phyloP scores from a whole-genome alignment of 35 echinoderm and acorn worm species.

The Lytechinus variegatus region DNA sequence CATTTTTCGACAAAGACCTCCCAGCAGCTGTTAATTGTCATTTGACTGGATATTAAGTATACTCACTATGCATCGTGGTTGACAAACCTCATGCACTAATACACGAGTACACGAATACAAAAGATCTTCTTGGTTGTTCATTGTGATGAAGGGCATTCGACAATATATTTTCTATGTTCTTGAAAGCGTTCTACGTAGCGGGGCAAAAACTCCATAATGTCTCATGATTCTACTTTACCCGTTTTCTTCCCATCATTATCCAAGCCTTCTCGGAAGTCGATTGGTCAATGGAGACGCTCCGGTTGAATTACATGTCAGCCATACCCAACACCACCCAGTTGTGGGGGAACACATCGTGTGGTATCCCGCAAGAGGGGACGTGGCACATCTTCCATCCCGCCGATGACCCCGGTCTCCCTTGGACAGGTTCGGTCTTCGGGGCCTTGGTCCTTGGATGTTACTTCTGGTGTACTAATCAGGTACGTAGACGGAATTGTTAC shows the following conservation, averaged over 20 bases:
- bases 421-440: conserved; percentile 70
- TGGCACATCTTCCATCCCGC: conserved; percentile 59
- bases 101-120: too few relatives aligned
- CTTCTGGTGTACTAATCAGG: conserved; percentile 86
- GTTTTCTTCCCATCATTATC: background rate
- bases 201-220: too few relatives aligned
- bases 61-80: too few relatives aligned
- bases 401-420: conserved; percentile 26
- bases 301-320: conserved; percentile 51
- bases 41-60: too few relatives aligned
- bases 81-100: too few relatives aligned
- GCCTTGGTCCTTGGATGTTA: conserved; percentile 60
- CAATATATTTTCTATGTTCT: too few relatives aligned
- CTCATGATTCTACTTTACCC: too few relatives aligned
- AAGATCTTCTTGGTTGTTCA: too few relatives aligned
- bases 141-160: too few relatives aligned
- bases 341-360: conserved; percentile 57
- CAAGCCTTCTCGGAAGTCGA: conserved; percentile 62
- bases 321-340: conserved; percentile 62
- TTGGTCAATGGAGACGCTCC: conserved; percentile 55
- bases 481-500: background rate
- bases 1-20: too few relatives aligned
- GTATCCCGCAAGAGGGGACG: background rate
- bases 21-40: too few relatives aligned
- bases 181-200: too few relatives aligned